A percentile compares a stretch with the other conserved stretches of the same genome.
phyloP scores from a whole-genome alignment of 2,888 invertebrate species.

The Mesochorus sp. region DNA sequence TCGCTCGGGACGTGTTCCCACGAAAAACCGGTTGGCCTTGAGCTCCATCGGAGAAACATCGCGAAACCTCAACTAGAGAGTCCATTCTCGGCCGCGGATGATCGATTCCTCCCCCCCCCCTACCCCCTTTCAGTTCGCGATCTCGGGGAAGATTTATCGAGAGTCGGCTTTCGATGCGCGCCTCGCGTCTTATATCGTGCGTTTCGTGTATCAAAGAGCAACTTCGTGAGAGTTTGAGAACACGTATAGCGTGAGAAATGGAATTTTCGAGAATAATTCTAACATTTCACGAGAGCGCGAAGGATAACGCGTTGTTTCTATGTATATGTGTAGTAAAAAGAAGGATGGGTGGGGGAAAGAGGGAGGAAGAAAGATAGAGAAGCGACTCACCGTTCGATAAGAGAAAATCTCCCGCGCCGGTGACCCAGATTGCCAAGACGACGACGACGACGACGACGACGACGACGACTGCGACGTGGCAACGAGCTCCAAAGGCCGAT shows the following conservation, averaged over 20 bases:
- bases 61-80: neutral
- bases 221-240: neutral
- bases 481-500: constrained; percentile 46
- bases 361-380: constrained; percentile 3
- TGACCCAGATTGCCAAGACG: constrained; percentile 49
- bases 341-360: neutral
- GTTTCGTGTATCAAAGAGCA: constrained; percentile 6
- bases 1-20: constrained; percentile 70
- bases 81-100: too few relatives aligned
- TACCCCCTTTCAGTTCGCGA: too few relatives aligned
- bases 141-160: too few relatives aligned
- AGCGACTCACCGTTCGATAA: constrained; percentile 48
- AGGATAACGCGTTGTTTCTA: neutral
- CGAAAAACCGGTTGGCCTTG: constrained; percentile 72
- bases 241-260: constrained; percentile 45
- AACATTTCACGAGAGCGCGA: neutral
- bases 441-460: too few relatives aligned
- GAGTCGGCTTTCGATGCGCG: neutral
- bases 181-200: neutral
- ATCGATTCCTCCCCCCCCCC: too few relatives aligned
- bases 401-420: constrained; percentile 54
- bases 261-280: constrained; percentile 11
- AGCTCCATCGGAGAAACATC: constrained; percentile 57
- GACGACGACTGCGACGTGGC: constrained; percentile 41
- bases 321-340: too few relatives aligned